Evolutionary conservation across 2,113 vertebrate genomes (phyloP), one percentile per base, ranked within the genome.

Genomic region (Eidolon helvum): DNA sequence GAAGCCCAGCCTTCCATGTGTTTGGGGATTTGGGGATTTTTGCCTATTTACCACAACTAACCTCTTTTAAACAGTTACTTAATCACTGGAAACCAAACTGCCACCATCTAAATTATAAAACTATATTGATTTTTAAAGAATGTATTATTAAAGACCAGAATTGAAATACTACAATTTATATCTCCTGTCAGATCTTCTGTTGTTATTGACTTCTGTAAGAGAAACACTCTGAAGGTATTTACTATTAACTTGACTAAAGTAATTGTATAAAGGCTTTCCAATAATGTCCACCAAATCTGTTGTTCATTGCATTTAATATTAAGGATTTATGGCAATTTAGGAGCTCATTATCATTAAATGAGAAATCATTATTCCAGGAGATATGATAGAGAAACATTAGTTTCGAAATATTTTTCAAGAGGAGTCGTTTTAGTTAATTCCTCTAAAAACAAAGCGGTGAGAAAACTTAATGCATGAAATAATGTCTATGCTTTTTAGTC

Each of bases 11-110:
- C n/a, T 92, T 71, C 57, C 11, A 9, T 89, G 61, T 82, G 66
- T 68, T 94, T 87, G 28, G 45, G 30, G 28, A 94, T 53, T 91
- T 92, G 71, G n/a, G 26, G 8, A 30, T 57, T 92, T 94, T 71
- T 82, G 43, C 11, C 77, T 68, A n/a, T 79, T 92, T 85, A 89
- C 18, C 26, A 33, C n/a, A 93, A 33, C 43, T 79, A 69, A 71
- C 10, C 40, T 94, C 72, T 95, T 96, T 91, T 53, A 84, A 79
- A 79, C 87, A 83, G 28, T 59, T 92, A 77, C 35, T 96, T 96
- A 93, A 57, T 82, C 89, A 71, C 28, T 91, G 79, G 72, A 96
- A 95, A 89, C 43, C 1, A 91, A 84, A 94, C 21, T 79, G 38
- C 40, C 53, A 66, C 50, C 66, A 71, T 77, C 2, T 53, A 92